Evolutionary conservation across 2,888 invertebrate species (phyloP).

Genomic region (Siphlonurus alternatus): DNA sequence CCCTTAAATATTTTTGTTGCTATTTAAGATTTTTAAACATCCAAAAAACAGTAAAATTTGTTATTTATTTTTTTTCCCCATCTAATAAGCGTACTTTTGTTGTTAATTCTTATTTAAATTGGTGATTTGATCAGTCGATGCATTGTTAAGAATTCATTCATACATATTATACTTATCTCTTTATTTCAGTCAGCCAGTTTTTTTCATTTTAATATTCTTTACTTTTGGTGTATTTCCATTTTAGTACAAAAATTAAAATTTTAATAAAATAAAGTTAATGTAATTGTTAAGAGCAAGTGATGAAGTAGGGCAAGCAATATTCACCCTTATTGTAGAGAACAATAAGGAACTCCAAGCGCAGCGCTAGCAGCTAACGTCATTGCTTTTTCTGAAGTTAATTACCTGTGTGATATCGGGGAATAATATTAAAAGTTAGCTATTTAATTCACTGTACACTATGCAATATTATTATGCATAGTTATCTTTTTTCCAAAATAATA

Average conservation of each 20-base stretch:
- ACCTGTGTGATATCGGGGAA: too few species aligned
- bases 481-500: too few species aligned
- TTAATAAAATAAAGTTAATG: too few species aligned
- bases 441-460: too few species aligned
- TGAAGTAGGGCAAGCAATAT: too few species aligned
- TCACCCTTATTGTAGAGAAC: too few species aligned
- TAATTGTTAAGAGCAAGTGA: too few species aligned
- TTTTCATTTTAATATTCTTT: not conserved
- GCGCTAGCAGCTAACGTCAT: too few species aligned
- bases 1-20: not conserved
- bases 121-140: not conserved
- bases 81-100: not conserved
- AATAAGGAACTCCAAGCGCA: too few species aligned
- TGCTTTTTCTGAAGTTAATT: too few species aligned
- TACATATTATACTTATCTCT: not conserved
- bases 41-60: not conserved
- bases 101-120: not conserved
- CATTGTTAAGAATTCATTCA: not conserved
- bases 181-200: not conserved
- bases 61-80: not conserved
- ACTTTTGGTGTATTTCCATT: not conserved
- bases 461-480: too few species aligned
- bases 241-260: not conserved
- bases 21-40: not conserved
- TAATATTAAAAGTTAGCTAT: too few species aligned